Evolutionary conservation across 2,888 invertebrate genomes (phyloP).

Genomic region (Stomorhina lunata): DNA sequence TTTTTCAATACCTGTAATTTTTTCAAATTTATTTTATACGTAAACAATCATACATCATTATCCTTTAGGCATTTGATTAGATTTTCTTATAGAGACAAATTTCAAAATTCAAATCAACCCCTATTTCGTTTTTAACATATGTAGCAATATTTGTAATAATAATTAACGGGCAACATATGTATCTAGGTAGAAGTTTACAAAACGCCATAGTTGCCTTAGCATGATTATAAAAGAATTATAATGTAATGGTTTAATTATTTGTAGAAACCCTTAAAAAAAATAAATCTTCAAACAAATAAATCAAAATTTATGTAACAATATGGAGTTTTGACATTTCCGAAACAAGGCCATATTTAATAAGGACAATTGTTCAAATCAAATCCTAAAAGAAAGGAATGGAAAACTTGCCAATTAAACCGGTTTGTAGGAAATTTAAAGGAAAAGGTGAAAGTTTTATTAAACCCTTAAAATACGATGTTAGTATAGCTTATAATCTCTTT

Average conservation of each 20-base stretch:
- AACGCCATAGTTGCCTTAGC: not conserved
- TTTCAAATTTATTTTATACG: too few relatives aligned
- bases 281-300: constrained; percentile 34
- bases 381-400: not conserved
- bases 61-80: too few relatives aligned
- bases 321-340: constrained; percentile 14
- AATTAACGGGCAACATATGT: not conserved
- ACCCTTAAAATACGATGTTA: not conserved
- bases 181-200: not conserved
- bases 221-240: constrained; percentile 15
- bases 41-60: too few relatives aligned
- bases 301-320: constrained; percentile 29
- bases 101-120: constrained; percentile 11
- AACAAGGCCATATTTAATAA: not conserved
- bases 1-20: too few relatives aligned
- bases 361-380: not conserved
- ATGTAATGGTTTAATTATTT: constrained; percentile 29
- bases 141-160: constrained; percentile 21
- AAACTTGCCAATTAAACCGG: not conserved
- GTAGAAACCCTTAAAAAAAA: constrained; percentile 29
- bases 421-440: not conserved
- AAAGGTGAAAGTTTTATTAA: not conserved
- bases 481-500: not conserved
- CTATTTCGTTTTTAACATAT: constrained; percentile 23
- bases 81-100: not conserved